A percentile compares a stretch with the other conserved stretches of the same genome.
Conservation (phyloP, 2,113 vertebrate genomes). For the Octodon degus region DNA sequence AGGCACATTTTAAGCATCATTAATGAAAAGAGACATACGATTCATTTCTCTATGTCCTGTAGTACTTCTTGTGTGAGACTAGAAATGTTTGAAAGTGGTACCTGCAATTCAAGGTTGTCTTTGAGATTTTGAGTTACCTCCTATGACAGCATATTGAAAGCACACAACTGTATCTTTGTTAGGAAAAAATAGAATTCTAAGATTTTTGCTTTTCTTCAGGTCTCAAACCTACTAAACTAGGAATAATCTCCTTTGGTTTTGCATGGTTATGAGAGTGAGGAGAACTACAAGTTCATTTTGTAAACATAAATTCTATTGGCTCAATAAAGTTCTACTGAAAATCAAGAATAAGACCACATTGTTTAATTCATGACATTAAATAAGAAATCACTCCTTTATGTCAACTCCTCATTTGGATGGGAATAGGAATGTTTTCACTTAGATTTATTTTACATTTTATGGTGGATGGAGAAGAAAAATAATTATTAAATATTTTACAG, state of each 20-base stretch:
- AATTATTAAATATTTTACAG: slow-evolving; percentile 35
- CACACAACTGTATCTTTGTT: neutral
- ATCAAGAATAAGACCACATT: neutral
- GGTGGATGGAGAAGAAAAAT: slow-evolving; percentile 9
- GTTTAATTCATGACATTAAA: slow-evolving; percentile 30
- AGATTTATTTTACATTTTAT: slow-evolving; percentile 60
- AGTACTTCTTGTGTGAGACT: neutral
- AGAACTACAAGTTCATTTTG: neutral
- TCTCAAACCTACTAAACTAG: neutral
- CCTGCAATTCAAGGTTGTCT: slow-evolving; percentile 1
- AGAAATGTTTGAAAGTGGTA: neutral
- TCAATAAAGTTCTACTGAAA: slow-evolving; percentile 56
- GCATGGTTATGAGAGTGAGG: neutral
- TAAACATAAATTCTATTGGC: neutral
- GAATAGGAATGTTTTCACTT: neutral
- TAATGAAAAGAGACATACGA: slow-evolving; percentile 44
- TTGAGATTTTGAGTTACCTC: neutral
- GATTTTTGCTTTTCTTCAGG: neutral
- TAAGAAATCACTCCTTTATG: slow-evolving; percentile 28
- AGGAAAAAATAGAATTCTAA: slow-evolving; percentile 17
- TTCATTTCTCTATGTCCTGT: neutral
- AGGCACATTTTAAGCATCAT: slow-evolving; percentile 33
- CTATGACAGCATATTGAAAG: neutral
- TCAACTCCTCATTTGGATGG: neutral
- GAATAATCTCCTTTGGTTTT: slow-evolving; percentile 21